A percentile compares a stretch with the other conserved stretches of the same genome.
Evolutionary conservation across 92 coral and sea anemone genomes (phyloP).

Genomic region (Isaurus tuberculatus): DNA sequence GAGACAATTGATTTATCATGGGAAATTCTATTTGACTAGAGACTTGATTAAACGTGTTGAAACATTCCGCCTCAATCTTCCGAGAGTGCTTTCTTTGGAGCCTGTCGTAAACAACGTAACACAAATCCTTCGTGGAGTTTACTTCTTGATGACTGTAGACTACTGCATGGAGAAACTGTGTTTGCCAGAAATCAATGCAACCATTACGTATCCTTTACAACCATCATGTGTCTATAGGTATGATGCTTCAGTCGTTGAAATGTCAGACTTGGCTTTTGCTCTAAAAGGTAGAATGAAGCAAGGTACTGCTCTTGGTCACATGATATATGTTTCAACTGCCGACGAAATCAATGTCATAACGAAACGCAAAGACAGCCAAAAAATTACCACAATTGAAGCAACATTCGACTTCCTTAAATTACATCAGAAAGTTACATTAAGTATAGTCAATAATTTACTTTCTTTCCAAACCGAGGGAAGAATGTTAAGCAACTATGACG

Average conservation of each 20-base stretch:
- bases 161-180: constrained; percentile 33
- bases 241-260: background rate
- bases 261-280: constrained; percentile 21
- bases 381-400: constrained; percentile 13
- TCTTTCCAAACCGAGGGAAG: constrained; percentile 22
- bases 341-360: constrained; percentile 21
- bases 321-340: constrained; percentile 3
- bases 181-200: constrained; percentile 35
- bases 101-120: constrained; percentile 22
- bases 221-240: constrained; percentile 6
- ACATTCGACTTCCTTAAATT: constrained; percentile 6
- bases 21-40: constrained; percentile 18
- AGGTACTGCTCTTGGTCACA: background rate
- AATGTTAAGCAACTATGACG: constrained; percentile 20
- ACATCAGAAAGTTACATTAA: constrained; percentile 26
- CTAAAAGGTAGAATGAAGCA: constrained; percentile 18
- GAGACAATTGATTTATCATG: background rate
- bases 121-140: constrained; percentile 25
- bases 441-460: background rate
- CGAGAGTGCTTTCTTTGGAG: background rate
- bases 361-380: constrained; percentile 12
- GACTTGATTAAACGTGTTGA: constrained; percentile 13
- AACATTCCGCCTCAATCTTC: constrained; percentile 25
- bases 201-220: constrained; percentile 9
- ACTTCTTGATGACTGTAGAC: constrained; percentile 26